Evolutionary conservation across 2,797 vertebrate species (phyloP), one percentile per base, ranked within the genome.

Genomic region (Tinamus major): DNA sequence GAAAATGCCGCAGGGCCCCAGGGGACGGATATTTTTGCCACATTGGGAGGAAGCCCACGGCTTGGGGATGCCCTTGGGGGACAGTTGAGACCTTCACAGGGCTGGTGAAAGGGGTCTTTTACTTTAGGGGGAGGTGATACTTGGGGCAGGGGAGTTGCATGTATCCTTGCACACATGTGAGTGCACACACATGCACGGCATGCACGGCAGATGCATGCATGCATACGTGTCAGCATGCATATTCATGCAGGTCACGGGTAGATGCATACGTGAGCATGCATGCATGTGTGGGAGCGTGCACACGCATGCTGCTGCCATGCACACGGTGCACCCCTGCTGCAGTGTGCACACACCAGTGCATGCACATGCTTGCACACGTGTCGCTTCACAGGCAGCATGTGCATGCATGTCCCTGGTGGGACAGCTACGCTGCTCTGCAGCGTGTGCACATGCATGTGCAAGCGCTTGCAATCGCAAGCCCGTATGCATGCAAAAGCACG

Each of bases 401-500:
- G 27, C 4, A 10, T 23, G 9, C 12, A 1, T 1, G 58, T 33
- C 23, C 29, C 17, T 27, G 6, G 1, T 9, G 19, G 35, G 15
- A 9, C 5, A 2, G 9, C 16, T 31, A 18, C 18, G 53, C 53
- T 18, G 31, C 29, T 55, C 29, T 31, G 53, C 53, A 55, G 17
- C 10, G 53, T 0, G 27, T 8, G 10, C 8, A 13, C 26, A 46
- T 6, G 29, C 37, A 3, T 3, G 53, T 31, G 53, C 53, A 55
- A 31, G 19, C 18, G 44, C 5, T 16, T 17, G 37, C 53, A 29
- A 10, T 6, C 18, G 17, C 8, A 7, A 21, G 24, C 20, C 6
- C 3, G 9, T 3, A 9, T 7, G 39, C 6, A 6, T 14, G 20
- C 13, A 0, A 2, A 17, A 24, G 16, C 1, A 5, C 14, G 1